A percentile compares a stretch with the other conserved stretches of the same genome.
Conservation (phyloP, 2,113 vertebrate genomes). For the Phocoena sinus region DNA sequence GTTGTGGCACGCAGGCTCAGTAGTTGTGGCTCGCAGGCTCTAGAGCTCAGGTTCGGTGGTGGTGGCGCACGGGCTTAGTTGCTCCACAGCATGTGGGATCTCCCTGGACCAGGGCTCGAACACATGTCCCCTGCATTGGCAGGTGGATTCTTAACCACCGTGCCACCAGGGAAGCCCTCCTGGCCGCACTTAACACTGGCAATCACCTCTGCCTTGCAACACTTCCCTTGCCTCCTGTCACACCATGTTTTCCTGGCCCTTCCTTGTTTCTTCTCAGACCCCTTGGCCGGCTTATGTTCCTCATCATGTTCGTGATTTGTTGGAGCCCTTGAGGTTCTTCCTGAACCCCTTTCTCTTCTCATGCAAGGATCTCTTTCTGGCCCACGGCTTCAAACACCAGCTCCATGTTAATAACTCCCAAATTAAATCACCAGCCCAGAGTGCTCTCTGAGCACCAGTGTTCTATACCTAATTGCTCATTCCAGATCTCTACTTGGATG, state of each 20-base stretch:
- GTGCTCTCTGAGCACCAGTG: not conserved
- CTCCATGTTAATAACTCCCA: not conserved
- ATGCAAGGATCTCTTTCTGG: not conserved
- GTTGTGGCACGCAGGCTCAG: too few species aligned
- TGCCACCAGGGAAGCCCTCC: not conserved
- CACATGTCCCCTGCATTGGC: too few species aligned
- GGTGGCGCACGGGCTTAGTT: too few species aligned
- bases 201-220: not conserved
- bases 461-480: not conserved
- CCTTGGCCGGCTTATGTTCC: not conserved
- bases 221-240: not conserved
- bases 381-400: not conserved
- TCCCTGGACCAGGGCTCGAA: too few species aligned
- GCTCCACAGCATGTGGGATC: too few species aligned
- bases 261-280: not conserved
- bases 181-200: not conserved
- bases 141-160: too few species aligned
- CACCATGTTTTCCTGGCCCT: not conserved
- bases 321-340: not conserved
- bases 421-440: not conserved
- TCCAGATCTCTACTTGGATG: not conserved
- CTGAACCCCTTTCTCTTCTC: not conserved
- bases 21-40: too few species aligned
- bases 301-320: not conserved
- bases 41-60: too few species aligned